A percentile compares a stretch with the other conserved stretches of the same genome.
Conservation (phyloP, 2,113 vertebrate genomes). For the Sapajus apella region DNA sequence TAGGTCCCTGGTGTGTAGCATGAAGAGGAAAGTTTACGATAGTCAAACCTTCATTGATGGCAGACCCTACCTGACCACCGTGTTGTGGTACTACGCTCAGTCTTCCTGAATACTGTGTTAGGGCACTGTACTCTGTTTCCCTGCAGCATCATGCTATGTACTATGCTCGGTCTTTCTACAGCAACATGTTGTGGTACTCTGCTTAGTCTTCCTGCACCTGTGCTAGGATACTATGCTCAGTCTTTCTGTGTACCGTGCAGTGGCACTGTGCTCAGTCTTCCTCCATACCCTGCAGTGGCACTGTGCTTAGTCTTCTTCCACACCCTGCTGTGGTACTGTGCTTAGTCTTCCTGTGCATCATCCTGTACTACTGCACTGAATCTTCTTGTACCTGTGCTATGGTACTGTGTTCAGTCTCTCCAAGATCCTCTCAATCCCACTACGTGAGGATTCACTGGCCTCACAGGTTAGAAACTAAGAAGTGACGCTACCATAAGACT, state of each 20-base stretch:
- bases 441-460: neutral
- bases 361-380: too few species aligned
- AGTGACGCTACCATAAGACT: neutral
- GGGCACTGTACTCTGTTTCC: neutral
- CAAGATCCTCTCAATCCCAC: neutral
- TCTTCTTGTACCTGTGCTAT: too few species aligned
- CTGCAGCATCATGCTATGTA: neutral
- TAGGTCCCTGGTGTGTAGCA: neutral
- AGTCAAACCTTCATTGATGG: neutral
- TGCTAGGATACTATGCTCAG: neutral
- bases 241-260: neutral
- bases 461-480: neutral
- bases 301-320: neutral
- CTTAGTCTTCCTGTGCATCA: too few species aligned
- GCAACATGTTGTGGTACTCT: neutral
- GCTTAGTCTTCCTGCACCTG: too few species aligned
- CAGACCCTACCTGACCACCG: neutral
- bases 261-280: neutral
- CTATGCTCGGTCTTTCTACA: neutral
- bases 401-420: neutral
- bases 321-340: too few species aligned
- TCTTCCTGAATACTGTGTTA: neutral
- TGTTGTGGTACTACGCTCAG: neutral
- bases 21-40: neutral
- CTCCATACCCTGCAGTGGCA: too few species aligned